A percentile compares a stretch with the other conserved stretches of the same genome.
Conservation (phyloP, 2,113 vertebrate species). For the Pseudorasbora parva region DNA sequence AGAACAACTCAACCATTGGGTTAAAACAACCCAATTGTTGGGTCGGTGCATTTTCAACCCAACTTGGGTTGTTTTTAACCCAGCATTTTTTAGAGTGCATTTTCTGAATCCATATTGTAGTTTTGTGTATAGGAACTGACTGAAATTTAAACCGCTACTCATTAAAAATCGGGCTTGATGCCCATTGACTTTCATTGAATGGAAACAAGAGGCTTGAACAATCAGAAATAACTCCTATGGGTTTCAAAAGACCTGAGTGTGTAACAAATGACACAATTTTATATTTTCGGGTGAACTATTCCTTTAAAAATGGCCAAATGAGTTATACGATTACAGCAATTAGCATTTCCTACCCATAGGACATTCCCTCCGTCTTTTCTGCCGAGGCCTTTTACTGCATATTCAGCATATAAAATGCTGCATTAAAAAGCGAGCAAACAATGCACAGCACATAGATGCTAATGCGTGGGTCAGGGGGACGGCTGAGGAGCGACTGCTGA, state of each 20-base stretch:
- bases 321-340: slow-evolving; percentile 50
- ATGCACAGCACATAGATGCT: slow-evolving; percentile 55
- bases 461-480: slow-evolving; percentile 55
- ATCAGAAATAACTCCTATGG: background rate
- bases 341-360: slow-evolving; percentile 52
- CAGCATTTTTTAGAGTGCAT: too few species aligned
- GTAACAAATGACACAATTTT: background rate
- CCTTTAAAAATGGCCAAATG: slow-evolving; percentile 22
- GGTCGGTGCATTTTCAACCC: too few species aligned
- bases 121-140: too few species aligned
- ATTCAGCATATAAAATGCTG: slow-evolving; percentile 57
- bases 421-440: slow-evolving; percentile 60
- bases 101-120: too few species aligned
- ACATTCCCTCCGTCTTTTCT: slow-evolving; percentile 36
- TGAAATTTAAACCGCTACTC: too few species aligned
- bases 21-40: too few species aligned
- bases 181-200: background rate
- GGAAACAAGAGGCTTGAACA: background rate
- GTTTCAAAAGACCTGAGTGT: background rate
- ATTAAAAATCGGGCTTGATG: too few species aligned
- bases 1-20: too few species aligned
- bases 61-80: too few species aligned
- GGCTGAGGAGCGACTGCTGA: slow-evolving; percentile 48
- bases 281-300: background rate
- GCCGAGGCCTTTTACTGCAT: slow-evolving; percentile 55